Evolutionary conservation across 2,113 vertebrate genomes (phyloP), one percentile per base, ranked within the genome.

Genomic region (Clarias batrachus): DNA sequence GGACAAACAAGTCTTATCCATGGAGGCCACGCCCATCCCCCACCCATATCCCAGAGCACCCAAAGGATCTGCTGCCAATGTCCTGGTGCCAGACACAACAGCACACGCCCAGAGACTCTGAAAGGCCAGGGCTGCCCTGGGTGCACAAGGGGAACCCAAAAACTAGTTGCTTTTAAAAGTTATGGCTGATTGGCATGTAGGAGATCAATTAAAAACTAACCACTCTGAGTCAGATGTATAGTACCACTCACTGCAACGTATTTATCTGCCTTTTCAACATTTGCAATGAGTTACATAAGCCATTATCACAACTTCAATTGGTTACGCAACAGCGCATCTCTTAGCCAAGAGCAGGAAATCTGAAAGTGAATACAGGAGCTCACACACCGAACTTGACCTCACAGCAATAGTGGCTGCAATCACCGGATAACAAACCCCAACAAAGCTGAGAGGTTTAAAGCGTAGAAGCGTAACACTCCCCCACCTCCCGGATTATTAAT

Each of bases 371-470:
- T 52, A 30, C 48, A 52, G 71, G 19, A 21, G 37, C 71, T 77
- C 23, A 27, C 37, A 6, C 59, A 85, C n/a, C 8, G 71, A 65
- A 30, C 37, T 33, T 23, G 83, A 85, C n/a, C 83, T 65, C 57
- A 6, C 59, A 33, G 41, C 6, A 23, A 48, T 52, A 30, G 23
- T 60, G 4, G 2, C 59, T 65, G n/a, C 37, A 48, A 33, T 48
- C 83, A 52, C 73, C 73, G 65, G n/a, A 78, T 27, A 54, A 78
- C 52, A 65, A 63, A 78, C 12, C 71, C 12, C 37, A 77, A 74
- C 73, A 33, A 52, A 65, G 37, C 57, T 65, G 73, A 77, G 33
- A 54, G 60, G 33, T 77, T 78, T 85, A 65, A 48, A 33, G 10
- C 59, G 16, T 30, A n/a, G 1, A 76, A 48, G 57, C 25, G 41